Evolutionary conservation across 2,113 vertebrate species (phyloP).

Genomic region (Mystacornis crossleyi): DNA sequence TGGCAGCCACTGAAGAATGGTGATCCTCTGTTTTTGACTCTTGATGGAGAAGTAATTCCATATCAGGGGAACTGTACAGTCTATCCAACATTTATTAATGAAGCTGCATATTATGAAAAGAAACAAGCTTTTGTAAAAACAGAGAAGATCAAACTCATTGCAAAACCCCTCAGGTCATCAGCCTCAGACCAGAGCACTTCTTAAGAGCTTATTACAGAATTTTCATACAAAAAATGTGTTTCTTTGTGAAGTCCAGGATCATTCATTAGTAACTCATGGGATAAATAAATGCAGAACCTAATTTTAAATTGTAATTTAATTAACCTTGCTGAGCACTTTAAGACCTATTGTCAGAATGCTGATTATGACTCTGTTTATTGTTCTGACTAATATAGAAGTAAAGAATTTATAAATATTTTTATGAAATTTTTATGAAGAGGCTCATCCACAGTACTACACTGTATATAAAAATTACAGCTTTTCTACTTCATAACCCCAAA

Average conservation of each 20-base stretch:
- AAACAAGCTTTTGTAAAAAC: slow-evolving; percentile 93
- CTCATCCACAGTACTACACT: background rate
- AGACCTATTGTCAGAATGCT: background rate
- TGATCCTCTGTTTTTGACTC: slow-evolving; percentile 91
- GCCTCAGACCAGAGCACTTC: background rate
- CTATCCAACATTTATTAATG: slow-evolving; percentile 94
- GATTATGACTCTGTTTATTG: background rate
- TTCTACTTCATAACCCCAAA: background rate
- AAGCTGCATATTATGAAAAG: slow-evolving; percentile 98
- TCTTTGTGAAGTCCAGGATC: background rate
- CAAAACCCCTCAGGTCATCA: slow-evolving; percentile 69
- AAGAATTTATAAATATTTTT: slow-evolving; percentile 5
- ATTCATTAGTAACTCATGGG: background rate
- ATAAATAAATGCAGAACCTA: background rate
- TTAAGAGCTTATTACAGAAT: background rate
- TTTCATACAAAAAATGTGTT: background rate
- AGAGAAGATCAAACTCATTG: slow-evolving; percentile 79
- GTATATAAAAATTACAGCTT: background rate
- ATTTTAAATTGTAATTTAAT: background rate
- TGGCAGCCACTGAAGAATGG: slow-evolving; percentile 91
- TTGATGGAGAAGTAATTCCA: slow-evolving; percentile 84
- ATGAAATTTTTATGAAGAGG: background rate
- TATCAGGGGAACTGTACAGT: slow-evolving; percentile 82
- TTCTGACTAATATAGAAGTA: background rate
- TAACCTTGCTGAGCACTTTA: slow-evolving; percentile 29